Conservation (phyloP, 2,888 invertebrate species). For the Scotopteryx bipunctaria region DNA sequence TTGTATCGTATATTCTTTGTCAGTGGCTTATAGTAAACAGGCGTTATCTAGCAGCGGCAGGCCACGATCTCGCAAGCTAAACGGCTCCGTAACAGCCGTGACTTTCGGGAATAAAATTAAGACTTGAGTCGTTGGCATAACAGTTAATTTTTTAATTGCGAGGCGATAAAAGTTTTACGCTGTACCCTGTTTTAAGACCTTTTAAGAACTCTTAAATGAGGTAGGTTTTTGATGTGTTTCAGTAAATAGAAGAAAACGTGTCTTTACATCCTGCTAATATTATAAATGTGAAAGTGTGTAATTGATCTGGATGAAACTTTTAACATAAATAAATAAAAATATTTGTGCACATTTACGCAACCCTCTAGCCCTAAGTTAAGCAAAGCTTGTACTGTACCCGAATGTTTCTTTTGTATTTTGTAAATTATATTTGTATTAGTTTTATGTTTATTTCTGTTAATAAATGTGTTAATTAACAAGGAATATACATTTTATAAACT, state of each 20-base stretch:
- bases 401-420: too few relatives aligned
- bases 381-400: too few relatives aligned
- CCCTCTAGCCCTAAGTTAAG: too few relatives aligned
- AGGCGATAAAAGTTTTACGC: constrained; percentile 25
- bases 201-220: constrained; percentile 27
- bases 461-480: too few relatives aligned
- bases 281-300: too few relatives aligned
- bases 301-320: too few relatives aligned
- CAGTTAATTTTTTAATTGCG: constrained; percentile 38
- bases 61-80: constrained; percentile 53
- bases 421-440: too few relatives aligned
- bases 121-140: constrained; percentile 26
- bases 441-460: too few relatives aligned
- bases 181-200: constrained; percentile 18
- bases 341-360: too few relatives aligned
- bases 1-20: constrained; percentile 29
- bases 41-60: constrained; percentile 63
- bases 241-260: background rate
- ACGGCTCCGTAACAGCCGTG: constrained; percentile 38
- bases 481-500: too few relatives aligned
- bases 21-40: constrained; percentile 60
- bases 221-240: constrained; percentile 6
- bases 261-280: too few relatives aligned
- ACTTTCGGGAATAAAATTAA: constrained; percentile 37
- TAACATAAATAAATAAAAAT: too few relatives aligned